phyloP scores from a whole-genome alignment of 2,888 invertebrate genomes.

The Antheraea yamamai region DNA sequence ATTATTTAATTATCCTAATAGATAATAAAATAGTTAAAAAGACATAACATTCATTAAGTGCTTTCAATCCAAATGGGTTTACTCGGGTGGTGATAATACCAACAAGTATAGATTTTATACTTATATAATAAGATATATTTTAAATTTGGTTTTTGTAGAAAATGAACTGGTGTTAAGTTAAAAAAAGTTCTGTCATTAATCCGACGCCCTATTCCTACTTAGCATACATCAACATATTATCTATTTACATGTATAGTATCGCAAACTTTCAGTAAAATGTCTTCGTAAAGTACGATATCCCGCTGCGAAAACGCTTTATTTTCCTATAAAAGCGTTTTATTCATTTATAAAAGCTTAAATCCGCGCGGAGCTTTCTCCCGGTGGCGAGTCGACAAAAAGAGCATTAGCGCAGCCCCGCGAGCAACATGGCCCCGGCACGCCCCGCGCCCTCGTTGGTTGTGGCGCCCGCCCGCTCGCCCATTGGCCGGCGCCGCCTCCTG shows the following conservation, averaged over 20 bases:
- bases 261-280: conserved; percentile 78
- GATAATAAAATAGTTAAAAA: neutral
- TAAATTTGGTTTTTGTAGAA: neutral
- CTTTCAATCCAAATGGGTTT: neutral
- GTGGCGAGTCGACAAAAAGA: conserved; percentile 76
- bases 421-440: conserved; percentile 76
- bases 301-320: conserved; percentile 80
- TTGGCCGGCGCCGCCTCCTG: conserved; percentile 51
- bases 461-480: conserved; percentile 42
- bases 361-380: conserved; percentile 79
- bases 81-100: neutral
- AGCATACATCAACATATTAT: conserved; percentile 70
- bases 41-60: neutral
- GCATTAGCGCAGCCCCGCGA: conserved; percentile 66
- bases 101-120: neutral
- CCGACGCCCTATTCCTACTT: conserved; percentile 57
- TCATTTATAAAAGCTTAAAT: conserved; percentile 82
- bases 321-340: conserved; percentile 81
- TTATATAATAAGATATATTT: neutral
- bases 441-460: conserved; percentile 57
- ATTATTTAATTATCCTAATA: neutral
- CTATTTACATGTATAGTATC: conserved; percentile 66
- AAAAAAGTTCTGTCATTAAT: conserved; percentile 13
- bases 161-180: neutral
- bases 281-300: conserved; percentile 78